Conservation (phyloP, 2,113 vertebrate genomes). For the Oxyura jamaicensis region DNA sequence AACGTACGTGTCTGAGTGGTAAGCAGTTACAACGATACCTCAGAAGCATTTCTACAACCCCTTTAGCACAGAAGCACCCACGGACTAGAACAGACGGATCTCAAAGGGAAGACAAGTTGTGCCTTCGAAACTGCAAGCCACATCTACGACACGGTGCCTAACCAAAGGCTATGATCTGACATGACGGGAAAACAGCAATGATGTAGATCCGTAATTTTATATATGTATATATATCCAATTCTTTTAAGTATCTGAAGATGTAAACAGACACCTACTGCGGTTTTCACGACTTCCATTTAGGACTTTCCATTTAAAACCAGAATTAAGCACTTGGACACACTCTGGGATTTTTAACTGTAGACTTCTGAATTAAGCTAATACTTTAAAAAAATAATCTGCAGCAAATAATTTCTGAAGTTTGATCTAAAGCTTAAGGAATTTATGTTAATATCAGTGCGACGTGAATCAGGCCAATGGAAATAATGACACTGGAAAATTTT, state of each 20-base stretch:
- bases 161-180: background rate
- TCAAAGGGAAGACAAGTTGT: fast-evolving
- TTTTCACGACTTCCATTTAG: background rate
- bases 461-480: background rate
- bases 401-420: background rate
- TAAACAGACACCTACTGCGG: background rate
- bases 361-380: background rate
- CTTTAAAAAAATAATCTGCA: background rate
- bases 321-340: background rate
- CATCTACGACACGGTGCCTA: background rate
- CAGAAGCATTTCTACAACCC: background rate
- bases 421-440: background rate
- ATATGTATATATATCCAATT: fast-evolving
- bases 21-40: background rate
- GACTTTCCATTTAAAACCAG: background rate
- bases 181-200: background rate
- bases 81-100: background rate
- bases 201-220: background rate
- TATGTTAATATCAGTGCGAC: background rate
- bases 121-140: background rate
- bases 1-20: fast-evolving
- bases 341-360: background rate
- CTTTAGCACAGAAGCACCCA: background rate
- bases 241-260: background rate
- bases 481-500: too few species aligned